Base-by-base conservation (phyloP, 1,140 invertebrate species). In the Bombus affinis region DNA sequence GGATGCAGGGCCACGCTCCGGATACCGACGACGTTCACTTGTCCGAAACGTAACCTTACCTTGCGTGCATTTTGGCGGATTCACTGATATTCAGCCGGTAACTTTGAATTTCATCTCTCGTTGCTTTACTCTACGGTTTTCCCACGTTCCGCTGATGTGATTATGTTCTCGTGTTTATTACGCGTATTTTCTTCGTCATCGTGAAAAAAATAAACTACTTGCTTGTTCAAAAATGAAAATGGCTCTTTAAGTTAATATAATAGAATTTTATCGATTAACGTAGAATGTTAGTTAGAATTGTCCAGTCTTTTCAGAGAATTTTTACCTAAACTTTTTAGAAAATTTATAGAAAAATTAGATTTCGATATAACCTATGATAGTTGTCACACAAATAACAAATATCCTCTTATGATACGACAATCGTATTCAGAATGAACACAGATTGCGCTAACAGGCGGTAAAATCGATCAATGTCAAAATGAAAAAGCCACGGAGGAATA, bases 1-100 rank as follows among this genome's bases (percentile, higher is more conserved):
- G 83, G 86, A 91, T 91, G 87, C 85, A 91, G 87, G 66, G 83
- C 68, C 89, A 72, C 68, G 84, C 73, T 77, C 37, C 65, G 87
- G 74, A 88, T 81, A 90, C 83, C 76, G 72, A 81, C 72, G 62
- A 86, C 59, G 76, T 88, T 62, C 35, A 28, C 68, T 42, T 68
- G 68, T 68, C 32, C 75, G 39, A 80, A 86, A 85, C 75, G 85
- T 87, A 82, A 91, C 74, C 62, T 91, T 88, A 86, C 73, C 84
- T 59, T 77, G 62, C 74, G 76, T 47, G 65, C 68, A 78, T 74
- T 88, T 81, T 75, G 77, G 28, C 72, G 44, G 66, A 86, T 39
- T 68, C 73, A 3, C 32, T 68, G 76, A 39, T 32, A 85, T 77
- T 83, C 85, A 66, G 68, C 47, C 76, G 89, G 90, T 90, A 91